phyloP scores from a whole-genome alignment of 37 sponge, comb jelly and placozoan genomes.

The Lycopodina hypogea region DNA sequence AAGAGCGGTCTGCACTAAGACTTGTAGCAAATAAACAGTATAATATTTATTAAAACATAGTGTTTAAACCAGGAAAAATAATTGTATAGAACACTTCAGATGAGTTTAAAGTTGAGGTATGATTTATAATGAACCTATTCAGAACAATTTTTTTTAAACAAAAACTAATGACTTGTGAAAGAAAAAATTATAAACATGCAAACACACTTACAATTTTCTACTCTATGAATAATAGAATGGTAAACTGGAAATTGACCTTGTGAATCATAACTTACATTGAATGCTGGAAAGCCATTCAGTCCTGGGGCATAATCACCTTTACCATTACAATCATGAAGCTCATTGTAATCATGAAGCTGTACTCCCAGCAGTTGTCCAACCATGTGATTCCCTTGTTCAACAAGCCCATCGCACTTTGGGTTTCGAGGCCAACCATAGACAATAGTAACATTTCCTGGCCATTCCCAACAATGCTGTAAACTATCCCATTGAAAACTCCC shows the following conservation, averaged over 20 bases:
- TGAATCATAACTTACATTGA: constrained; percentile 18
- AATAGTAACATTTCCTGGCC: constrained; percentile 28
- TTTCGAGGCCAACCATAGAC: constrained; percentile 47
- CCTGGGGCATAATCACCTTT: constrained; percentile 1
- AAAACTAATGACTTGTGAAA: too few species aligned
- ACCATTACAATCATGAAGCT: constrained; percentile 24
- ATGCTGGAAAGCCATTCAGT: constrained; percentile 18
- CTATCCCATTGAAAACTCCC: constrained; percentile 27
- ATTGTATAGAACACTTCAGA: too few species aligned
- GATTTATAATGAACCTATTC: too few species aligned
- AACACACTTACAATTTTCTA: too few species aligned
- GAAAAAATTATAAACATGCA: too few species aligned
- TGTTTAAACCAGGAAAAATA: too few species aligned
- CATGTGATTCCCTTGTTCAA: constrained; percentile 38
- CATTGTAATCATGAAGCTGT: constrained; percentile 25
- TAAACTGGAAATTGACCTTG: neutral
- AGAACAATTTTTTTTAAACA: too few species aligned
- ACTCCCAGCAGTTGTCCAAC: constrained; percentile 38
- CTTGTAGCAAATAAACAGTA: too few species aligned
- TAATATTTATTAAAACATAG: too few species aligned
- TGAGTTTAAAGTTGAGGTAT: too few species aligned
- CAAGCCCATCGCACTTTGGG: constrained; percentile 20
- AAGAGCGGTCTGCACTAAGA: too few species aligned
- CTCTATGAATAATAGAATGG: too few species aligned
- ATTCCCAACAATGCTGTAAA: constrained; percentile 6